A percentile compares a stretch with the other conserved stretches of the same genome.
Conservation (phyloP, 2,888 invertebrate species). For the Calameuta filiformis region DNA sequence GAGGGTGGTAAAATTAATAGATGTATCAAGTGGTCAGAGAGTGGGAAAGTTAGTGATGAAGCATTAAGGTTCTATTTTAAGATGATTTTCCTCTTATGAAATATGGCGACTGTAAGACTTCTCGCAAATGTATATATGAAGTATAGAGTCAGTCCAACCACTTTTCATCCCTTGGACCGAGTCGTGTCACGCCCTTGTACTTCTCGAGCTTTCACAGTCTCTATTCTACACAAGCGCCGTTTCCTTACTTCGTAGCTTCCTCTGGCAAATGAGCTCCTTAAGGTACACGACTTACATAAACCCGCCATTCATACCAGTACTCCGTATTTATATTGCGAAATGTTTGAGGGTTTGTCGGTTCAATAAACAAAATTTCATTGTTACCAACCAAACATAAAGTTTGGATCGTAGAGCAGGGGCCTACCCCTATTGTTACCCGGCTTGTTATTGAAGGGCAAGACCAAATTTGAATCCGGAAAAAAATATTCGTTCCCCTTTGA, state of each 20-base stretch:
- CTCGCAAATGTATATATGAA: conserved; percentile 18
- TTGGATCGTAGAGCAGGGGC: background rate
- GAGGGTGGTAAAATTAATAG: background rate
- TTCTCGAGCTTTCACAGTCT: conserved; percentile 6
- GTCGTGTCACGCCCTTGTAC: conserved; percentile 23
- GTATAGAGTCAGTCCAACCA: conserved; percentile 20
- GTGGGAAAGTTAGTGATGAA: conserved; percentile 17
- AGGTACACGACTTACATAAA: background rate
- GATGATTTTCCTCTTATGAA: conserved; percentile 24
- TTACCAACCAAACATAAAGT: background rate
- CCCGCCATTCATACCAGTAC: background rate
- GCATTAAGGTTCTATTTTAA: conserved; percentile 33
- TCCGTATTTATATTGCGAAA: conserved; percentile 6
- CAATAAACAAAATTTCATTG: background rate
- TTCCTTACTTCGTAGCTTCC: conserved; percentile 10
- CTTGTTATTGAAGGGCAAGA: background rate
- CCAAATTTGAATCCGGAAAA: background rate
- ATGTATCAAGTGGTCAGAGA: background rate
- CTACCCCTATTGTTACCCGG: background rate
- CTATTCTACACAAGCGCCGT: background rate
- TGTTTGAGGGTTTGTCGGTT: background rate
- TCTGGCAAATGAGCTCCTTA: conserved; percentile 24
- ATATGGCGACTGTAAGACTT: conserved; percentile 25
- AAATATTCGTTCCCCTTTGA: background rate
- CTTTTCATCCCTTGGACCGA: conserved; percentile 22